Evolutionary conservation across 37 sponge, comb jelly and placozoan genomes (phyloP), one percentile per base, ranked within the genome.

Genomic region (Haliclona indistincta): DNA sequence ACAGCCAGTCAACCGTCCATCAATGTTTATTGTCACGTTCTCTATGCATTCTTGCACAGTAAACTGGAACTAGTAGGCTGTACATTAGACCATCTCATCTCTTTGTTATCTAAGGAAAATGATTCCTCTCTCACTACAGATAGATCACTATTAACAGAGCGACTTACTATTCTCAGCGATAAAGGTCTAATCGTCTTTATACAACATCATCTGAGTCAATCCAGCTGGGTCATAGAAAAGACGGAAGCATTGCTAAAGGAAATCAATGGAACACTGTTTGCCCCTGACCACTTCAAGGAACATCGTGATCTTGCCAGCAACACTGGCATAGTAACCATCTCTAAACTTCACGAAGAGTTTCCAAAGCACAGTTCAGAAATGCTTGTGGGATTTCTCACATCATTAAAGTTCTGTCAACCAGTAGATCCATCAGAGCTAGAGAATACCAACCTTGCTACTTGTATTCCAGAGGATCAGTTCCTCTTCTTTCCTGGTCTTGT

Each of bases 101-200:
- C 7, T 6, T 25, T 25, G 7, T 25, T 58, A n/a, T 7, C 11
- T 23, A 26, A 58, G 22, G 23, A 58, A n/a, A 25, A 8, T 58
- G 60, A 58, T 7, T 20, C 23, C n/a, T n/a, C 60, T 11, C 13
- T 58, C n/a, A 20, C 60, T 25, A 6, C 13, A 11, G 13, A 19
- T 25, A 22, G 5, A n/a, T 19, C 70, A 45, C 6, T 43, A 4
- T n/a, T 28, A 43, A 5, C 28, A 4, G 22, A 40, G 11, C 7
- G 3, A 20, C 43, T 69, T 20, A 43, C 28, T 10, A 72, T 37
- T 23, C 58, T 72, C 23, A 72, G 58, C 29, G 56, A 72, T 38
- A 32, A 72, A 52, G 73, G 73, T 32, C 73, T 51, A 10, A 28
- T 72, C 54, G 6, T 72, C 20, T 72, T 32, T 33, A 6, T 72